Evolutionary conservation across 1,140 invertebrate species (phyloP), one percentile per base, ranked within the genome.

Genomic region (Drosophila subpulchrella): DNA sequence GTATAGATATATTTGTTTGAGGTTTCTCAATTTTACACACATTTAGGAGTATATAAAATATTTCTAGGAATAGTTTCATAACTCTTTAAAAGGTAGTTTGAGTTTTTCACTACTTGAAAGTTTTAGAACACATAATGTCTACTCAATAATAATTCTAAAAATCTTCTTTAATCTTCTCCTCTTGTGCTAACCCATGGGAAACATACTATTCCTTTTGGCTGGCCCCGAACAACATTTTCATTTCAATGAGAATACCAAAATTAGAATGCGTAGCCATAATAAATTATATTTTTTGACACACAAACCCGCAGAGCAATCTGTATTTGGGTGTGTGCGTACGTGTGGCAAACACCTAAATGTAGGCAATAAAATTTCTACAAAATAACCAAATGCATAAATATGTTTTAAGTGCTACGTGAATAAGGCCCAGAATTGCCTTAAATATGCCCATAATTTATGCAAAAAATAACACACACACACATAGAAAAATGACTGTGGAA

Each of bases 371-470:
- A 78, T 38, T 59, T 48, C 53, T 17, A 54, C 74, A 75, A 75
- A 70, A 75, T 62, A 75, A 65, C 50, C 54, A 39, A 76, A 79
- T 81, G 53, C 79, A 76, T 72, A 75, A 72, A 81, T 71, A 71
- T 74, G 67, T 75, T 75, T 76, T 74, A 58, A 67, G 53, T 70
- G 53, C 56, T 53, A 67, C 47, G 50, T 46, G 68, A 41, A 61
- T 68, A 41, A 53, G 24, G 66, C 57, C 36, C 17, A 36, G 57
- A 53, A 75, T 47, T 39, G 54, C 59, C 62, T 63, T 73, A 73
- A 81, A 81, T 67, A 50, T 38, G 41, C 44, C 55, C 36, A 63
- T 74, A 81, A 81, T 81, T 77, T 81, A 81, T 82, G 78, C 47
- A 60, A 75, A 77, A 67, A 44, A 72, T 59, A 20, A 50, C 17